Conservation (phyloP, 2,797 vertebrate species). For the Cryptoprocta ferox region DNA sequence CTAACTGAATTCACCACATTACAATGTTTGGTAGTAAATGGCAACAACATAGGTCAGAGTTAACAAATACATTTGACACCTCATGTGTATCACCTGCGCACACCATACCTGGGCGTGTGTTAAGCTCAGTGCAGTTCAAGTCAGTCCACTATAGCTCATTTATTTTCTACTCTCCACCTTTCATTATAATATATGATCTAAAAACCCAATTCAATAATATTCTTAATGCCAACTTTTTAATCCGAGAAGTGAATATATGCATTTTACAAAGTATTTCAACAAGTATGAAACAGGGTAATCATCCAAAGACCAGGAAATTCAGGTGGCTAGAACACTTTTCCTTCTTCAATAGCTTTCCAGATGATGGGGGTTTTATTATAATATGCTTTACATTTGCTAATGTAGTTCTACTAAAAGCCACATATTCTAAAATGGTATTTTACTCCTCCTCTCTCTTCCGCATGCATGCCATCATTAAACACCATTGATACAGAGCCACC, state of each 20-base stretch:
- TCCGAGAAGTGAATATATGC: not conserved
- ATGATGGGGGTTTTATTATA: conserved; percentile 50
- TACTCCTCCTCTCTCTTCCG: conserved; percentile 1
- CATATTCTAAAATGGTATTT: conserved; percentile 43
- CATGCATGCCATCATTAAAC: conserved; percentile 27
- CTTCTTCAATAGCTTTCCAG: conserved; percentile 34
- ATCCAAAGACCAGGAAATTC: not conserved
- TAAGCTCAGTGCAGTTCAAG: not conserved
- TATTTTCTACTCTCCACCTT: not conserved
- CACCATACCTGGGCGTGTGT: not conserved
- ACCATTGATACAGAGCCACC: conserved; percentile 64
- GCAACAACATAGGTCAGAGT: not conserved
- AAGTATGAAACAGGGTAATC: not conserved
- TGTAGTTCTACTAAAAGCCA: conserved; percentile 18
- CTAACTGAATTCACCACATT: not conserved
- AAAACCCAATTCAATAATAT: not conserved
- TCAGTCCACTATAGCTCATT: not conserved
- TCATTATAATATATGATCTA: not conserved
- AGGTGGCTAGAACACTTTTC: not conserved
- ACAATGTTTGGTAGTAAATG: not conserved
- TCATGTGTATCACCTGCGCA: not conserved
- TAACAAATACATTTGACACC: not conserved
- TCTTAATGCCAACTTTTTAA: not conserved
- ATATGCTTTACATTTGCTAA: conserved; percentile 61
- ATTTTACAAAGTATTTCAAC: conserved; percentile 46